Conservation (phyloP, 2,113 vertebrate genomes). For the Fregetta grallaria region DNA sequence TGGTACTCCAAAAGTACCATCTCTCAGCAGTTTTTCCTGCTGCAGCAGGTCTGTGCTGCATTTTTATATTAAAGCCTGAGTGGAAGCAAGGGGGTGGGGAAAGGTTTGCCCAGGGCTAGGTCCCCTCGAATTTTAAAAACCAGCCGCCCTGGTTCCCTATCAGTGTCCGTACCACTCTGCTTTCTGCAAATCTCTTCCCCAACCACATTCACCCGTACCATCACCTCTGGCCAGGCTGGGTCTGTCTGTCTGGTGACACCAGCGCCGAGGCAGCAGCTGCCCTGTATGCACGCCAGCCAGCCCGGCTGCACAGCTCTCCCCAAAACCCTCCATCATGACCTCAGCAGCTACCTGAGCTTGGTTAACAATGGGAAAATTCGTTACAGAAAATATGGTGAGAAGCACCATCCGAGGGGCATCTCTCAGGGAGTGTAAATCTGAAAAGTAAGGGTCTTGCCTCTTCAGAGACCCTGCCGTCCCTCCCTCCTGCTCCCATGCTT, state of each 20-base stretch:
- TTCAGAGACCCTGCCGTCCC: neutral
- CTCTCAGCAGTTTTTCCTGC: neutral
- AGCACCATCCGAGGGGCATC: neutral
- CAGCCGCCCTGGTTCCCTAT: neutral
- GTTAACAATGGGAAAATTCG: neutral
- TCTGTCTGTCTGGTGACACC: neutral
- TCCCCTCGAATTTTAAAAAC: neutral
- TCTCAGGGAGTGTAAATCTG: neutral
- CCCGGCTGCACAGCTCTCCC: neutral
- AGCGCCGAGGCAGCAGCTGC: neutral
- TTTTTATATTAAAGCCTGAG: neutral
- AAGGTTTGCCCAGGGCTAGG: neutral
- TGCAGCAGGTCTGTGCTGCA: neutral
- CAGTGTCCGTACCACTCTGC: neutral
- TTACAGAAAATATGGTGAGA: neutral
- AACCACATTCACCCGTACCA: fast-evolving
- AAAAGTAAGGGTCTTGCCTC: neutral
- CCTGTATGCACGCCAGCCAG: neutral
- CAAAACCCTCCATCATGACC: neutral
- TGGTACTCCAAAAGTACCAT: neutral
- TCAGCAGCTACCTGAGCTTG: neutral
- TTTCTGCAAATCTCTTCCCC: neutral
- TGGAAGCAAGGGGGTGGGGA: neutral
- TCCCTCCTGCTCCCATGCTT: neutral
- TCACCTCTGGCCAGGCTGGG: neutral